Percentiles rank a stretch among this genome's conserved stretches.
Conservation (phyloP, 2,113 vertebrate genomes). For the Eleginops maclovinus region DNA sequence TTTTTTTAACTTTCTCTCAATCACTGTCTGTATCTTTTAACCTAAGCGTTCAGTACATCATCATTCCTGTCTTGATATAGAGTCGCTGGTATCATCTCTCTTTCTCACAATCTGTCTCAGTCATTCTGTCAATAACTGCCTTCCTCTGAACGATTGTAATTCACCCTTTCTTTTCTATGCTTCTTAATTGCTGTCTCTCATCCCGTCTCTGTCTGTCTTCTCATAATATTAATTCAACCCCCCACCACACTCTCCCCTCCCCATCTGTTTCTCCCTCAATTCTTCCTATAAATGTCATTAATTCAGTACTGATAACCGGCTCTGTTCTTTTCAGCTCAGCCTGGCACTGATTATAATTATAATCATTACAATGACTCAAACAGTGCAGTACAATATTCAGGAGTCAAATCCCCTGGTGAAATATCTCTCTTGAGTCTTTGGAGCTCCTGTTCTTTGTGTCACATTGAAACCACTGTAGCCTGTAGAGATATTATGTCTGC, state of each 20-base stretch:
- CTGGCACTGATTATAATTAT: constrained; percentile 69
- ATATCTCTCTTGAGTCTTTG: constrained; percentile 55
- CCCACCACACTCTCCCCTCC: constrained; percentile 13
- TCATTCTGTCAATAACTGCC: constrained; percentile 20
- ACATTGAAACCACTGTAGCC: constrained; percentile 37
- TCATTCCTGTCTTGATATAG: constrained; percentile 23
- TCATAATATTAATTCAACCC: constrained; percentile 67
- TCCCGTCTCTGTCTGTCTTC: constrained; percentile 40
- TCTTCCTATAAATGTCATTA: constrained; percentile 74
- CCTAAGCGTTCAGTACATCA: constrained; percentile 1
- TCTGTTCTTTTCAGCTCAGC: constrained; percentile 68
- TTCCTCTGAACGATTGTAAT: constrained; percentile 43
- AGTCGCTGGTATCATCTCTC: constrained; percentile 28
- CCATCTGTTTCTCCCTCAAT: constrained; percentile 70
- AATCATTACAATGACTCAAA: constrained; percentile 72
- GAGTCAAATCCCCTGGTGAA: constrained; percentile 66
- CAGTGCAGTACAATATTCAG: constrained; percentile 60
- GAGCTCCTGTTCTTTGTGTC: constrained; percentile 54
- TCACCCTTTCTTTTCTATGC: constrained; percentile 51
- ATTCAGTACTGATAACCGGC: constrained; percentile 74
- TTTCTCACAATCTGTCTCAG: constrained; percentile 29
- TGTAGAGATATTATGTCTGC: constrained; percentile 49
- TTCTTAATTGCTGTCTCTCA: constrained; percentile 57
- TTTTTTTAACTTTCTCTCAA: constrained; percentile 14
- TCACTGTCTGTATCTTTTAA: neutral